Evolutionary conservation across 2,113 vertebrate genomes (phyloP).

Genomic region (Camelus bactrianus): DNA sequence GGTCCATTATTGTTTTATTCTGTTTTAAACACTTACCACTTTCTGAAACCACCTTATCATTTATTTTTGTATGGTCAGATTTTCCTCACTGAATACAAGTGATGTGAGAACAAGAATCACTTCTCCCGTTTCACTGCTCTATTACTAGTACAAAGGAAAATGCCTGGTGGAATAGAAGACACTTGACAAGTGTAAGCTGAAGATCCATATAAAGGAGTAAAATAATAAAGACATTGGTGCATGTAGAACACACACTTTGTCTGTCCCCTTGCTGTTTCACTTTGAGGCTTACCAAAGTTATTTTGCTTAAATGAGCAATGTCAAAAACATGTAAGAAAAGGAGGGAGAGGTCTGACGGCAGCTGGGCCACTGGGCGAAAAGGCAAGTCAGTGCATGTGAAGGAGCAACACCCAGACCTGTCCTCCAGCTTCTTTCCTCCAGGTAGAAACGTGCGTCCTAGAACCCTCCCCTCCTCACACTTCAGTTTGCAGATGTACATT

Average conservation of each 20-base stretch:
- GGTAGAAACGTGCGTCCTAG: background rate
- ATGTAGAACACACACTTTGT: background rate
- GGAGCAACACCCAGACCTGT: background rate
- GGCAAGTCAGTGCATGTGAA: background rate
- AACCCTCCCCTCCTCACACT: background rate
- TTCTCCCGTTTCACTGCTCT: background rate
- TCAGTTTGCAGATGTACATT: background rate
- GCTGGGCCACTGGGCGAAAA: background rate
- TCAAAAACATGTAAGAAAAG: background rate
- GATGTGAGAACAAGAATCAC: background rate
- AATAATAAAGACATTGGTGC: background rate
- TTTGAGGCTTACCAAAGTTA: background rate
- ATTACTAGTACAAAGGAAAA: background rate
- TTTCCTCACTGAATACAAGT: background rate
- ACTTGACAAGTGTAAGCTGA: background rate
- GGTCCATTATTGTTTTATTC: background rate
- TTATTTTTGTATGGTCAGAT: background rate
- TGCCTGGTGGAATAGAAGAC: background rate
- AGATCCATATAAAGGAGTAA: background rate
- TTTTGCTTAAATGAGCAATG: background rate
- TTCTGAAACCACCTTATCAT: background rate
- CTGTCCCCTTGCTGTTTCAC: background rate
- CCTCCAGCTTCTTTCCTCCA: background rate
- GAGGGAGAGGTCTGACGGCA: no score
- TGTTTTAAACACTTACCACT: background rate